These are phyloP conservation scores for Epizoanthus ramosus DNA, from an alignment of 92 coral and sea anemone genomes.

Conservation along the genomic window DNA sequence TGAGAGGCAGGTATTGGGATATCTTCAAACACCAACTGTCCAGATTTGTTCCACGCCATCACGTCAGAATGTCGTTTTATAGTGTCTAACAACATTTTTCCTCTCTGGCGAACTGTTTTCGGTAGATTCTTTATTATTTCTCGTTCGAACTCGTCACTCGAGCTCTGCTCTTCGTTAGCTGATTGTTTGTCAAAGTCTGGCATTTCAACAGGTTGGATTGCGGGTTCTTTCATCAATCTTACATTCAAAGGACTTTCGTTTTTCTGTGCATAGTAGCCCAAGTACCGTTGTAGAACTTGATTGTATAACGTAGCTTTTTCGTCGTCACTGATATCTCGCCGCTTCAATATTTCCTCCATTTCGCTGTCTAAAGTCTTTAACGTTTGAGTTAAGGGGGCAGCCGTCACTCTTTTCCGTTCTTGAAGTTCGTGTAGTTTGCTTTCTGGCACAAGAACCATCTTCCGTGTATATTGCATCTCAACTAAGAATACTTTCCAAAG, in stretches of 20 bases:
- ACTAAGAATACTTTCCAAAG: too few relatives aligned
- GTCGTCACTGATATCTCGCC: constrained; percentile 28
- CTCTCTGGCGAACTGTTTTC: constrained; percentile 1
- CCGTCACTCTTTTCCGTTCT: constrained; percentile 10
- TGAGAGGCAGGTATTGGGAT: constrained; percentile 48
- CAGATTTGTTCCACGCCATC: constrained; percentile 36
- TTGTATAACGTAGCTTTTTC: too few relatives aligned
- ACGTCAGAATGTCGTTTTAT: constrained; percentile 38
- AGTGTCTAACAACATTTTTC: constrained; percentile 21
- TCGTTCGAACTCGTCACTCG: neutral
- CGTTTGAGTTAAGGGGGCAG: constrained; percentile 1
- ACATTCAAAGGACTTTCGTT: too few relatives aligned
- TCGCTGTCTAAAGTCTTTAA: constrained; percentile 20
- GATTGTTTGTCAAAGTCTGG: too few relatives aligned
- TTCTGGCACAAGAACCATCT: neutral
- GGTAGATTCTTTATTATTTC: constrained; percentile 17
- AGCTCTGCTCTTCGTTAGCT: too few relatives aligned
- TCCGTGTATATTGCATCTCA: neutral
- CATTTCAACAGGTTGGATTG: too few relatives aligned
- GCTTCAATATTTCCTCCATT: constrained; percentile 15
- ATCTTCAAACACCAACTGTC: constrained; percentile 45
- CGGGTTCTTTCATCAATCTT: too few relatives aligned
- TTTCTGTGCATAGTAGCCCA: too few relatives aligned
- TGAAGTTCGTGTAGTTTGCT: constrained; percentile 16
- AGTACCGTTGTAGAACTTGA: too few relatives aligned